These are phyloP conservation scores for Sericinus montela DNA, from an alignment of 2,888 invertebrate species.

Conservation along the genomic window DNA sequence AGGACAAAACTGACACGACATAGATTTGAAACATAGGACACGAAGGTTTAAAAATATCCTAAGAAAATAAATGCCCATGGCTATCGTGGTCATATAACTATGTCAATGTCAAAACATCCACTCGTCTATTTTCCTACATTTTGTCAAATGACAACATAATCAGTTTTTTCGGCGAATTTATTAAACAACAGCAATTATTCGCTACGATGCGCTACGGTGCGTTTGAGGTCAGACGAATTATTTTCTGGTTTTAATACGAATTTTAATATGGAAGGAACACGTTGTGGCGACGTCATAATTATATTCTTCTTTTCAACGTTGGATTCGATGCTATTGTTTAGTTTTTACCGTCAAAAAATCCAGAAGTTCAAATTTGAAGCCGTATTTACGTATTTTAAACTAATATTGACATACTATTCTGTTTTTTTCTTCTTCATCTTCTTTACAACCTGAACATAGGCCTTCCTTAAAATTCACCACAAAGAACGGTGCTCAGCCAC, in stretches of 20 bases:
- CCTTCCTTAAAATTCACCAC: too few species aligned
- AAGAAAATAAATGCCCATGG: slow-evolving; percentile 18
- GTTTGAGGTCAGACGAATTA: slow-evolving; percentile 52
- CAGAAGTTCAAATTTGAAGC: too few species aligned
- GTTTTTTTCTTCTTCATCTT: too few species aligned
- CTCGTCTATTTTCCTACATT: slow-evolving; percentile 37
- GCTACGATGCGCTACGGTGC: slow-evolving; percentile 73
- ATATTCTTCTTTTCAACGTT: too few species aligned
- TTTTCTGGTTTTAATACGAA: not conserved
- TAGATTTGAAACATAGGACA: not conserved
- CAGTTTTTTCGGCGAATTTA: slow-evolving; percentile 51
- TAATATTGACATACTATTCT: too few species aligned
- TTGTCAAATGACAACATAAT: slow-evolving; percentile 51
- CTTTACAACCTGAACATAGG: too few species aligned
- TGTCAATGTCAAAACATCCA: slow-evolving; percentile 69
- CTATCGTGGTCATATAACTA: slow-evolving; percentile 38
- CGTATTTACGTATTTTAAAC: too few species aligned
- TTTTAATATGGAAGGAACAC: too few species aligned
- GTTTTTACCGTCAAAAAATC: too few species aligned
- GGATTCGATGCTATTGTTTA: too few species aligned
- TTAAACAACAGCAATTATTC: slow-evolving; percentile 60
- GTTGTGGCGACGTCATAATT: too few species aligned
- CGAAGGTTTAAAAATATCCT: slow-evolving; percentile 19
- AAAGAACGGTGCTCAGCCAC: too few species aligned
- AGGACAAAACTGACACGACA: slow-evolving; percentile 11